phyloP scores from a whole-genome alignment of 2,888 invertebrate species.

The Trichacis sp. region DNA sequence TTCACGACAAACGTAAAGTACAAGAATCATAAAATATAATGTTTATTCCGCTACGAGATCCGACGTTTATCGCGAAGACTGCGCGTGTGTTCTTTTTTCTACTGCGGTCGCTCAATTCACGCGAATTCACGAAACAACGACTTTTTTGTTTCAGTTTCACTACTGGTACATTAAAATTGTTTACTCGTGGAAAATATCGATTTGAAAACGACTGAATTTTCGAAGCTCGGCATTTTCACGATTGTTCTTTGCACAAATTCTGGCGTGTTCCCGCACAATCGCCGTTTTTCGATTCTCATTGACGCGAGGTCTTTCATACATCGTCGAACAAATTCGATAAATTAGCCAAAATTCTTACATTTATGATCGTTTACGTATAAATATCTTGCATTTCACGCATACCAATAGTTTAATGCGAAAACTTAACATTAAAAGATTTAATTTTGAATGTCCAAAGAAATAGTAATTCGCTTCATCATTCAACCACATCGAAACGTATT shows the following conservation, averaged over 20 bases:
- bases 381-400: conserved; percentile 50
- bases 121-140: conserved; percentile 25
- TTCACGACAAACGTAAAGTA: conserved; percentile 28
- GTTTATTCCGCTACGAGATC: conserved; percentile 30
- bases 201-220: conserved; percentile 20
- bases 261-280: conserved; percentile 19
- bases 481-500: no score
- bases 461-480: no score
- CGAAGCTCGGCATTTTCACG: conserved; percentile 8
- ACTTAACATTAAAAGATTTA: no score
- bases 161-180: background rate
- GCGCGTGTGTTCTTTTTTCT: background rate
- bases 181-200: conserved; percentile 17
- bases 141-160: background rate
- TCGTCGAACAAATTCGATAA: conserved; percentile 50
- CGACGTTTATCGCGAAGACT: conserved; percentile 22
- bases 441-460: no score
- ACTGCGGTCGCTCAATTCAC: background rate
- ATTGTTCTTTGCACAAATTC: conserved; percentile 1
- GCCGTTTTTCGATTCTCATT: conserved; percentile 20
- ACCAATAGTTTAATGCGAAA: conserved; percentile 53
- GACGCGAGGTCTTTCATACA: conserved; percentile 24
- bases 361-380: conserved; percentile 60
- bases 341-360: conserved; percentile 56
- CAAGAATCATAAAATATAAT: conserved; percentile 39